phyloP scores from a whole-genome alignment of 2,888 invertebrate genomes.

The Ichneumoninae sp. region DNA sequence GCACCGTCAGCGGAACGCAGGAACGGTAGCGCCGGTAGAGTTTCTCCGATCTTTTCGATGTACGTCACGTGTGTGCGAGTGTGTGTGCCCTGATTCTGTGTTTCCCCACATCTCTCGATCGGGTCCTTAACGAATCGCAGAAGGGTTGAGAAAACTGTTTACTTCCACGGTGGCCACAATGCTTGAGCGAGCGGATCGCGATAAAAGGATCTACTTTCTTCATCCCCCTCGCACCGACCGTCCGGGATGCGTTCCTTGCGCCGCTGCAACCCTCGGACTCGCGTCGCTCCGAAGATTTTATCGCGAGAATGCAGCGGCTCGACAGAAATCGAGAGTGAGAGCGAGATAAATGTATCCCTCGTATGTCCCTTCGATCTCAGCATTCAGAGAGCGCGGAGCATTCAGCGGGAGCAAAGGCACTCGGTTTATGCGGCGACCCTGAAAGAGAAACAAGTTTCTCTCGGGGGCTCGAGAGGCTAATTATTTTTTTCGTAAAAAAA shows the following conservation, averaged over 20 bases:
- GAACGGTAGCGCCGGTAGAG: background rate
- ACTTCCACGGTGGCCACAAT: conserved; percentile 44
- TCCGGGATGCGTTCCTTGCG: conserved; percentile 17
- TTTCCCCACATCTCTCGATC: conserved; percentile 26
- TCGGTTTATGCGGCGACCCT: conserved; percentile 47
- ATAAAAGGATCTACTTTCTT: conserved; percentile 47
- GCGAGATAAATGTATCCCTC: background rate
- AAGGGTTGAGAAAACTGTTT: conserved; percentile 60
- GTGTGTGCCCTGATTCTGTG: conserved; percentile 1
- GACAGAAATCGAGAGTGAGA: conserved; percentile 12
- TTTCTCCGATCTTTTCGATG: background rate
- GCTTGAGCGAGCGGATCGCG: conserved; percentile 22
- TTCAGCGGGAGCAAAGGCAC: conserved; percentile 40
- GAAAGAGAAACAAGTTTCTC: conserved; percentile 67
- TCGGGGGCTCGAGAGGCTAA: conserved; percentile 65
- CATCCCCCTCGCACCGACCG: conserved; percentile 17
- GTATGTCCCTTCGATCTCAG: conserved; percentile 33
- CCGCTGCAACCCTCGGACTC: conserved; percentile 54
- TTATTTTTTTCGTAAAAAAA: conserved; percentile 57
- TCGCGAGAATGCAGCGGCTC: conserved; percentile 26
- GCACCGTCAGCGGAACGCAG: background rate
- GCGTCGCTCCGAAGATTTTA: conserved; percentile 57
- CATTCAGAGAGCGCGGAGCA: conserved; percentile 7
- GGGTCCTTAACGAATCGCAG: conserved; percentile 50
- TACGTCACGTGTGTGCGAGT: background rate